Evolutionary conservation across 1,140 invertebrate genomes (phyloP).

Genomic region (Himalopsyche phryganea): DNA sequence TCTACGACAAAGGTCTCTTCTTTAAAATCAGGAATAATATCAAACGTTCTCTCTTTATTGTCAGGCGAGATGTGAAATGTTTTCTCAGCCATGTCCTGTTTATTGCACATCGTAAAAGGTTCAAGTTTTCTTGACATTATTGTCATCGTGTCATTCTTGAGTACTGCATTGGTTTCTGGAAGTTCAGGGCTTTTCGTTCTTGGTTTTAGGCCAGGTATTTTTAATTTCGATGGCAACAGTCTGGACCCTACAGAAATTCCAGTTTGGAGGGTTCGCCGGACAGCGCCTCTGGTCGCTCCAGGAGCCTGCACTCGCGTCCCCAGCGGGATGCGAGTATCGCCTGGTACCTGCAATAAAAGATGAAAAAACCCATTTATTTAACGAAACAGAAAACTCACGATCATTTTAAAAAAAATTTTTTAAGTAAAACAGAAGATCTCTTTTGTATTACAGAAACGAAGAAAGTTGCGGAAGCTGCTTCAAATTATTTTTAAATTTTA

Average conservation of each 20-base stretch:
- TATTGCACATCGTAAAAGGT: conserved; percentile 22
- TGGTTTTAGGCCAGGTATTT: conserved; percentile 21
- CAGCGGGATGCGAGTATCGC: conserved; percentile 41
- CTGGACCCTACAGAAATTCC: conserved; percentile 3
- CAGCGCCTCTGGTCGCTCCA: conserved; percentile 31
- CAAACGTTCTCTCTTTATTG: conserved; percentile 16
- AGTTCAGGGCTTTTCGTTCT: background rate
- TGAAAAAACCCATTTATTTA: no score
- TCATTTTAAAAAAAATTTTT: no score
- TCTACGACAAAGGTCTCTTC: conserved; percentile 11
- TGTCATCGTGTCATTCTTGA: background rate
- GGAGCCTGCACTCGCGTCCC: conserved; percentile 23
- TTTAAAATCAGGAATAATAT: conserved; percentile 14
- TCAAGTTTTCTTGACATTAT: background rate
- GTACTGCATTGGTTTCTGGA: background rate
- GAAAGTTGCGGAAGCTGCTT: no score
- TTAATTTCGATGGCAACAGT: conserved; percentile 14
- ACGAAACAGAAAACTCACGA: no score
- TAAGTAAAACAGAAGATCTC: no score
- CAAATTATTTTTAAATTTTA: no score
- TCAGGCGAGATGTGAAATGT: background rate
- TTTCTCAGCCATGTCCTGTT: conserved; percentile 6
- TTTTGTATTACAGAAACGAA: no score
- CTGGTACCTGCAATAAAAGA: conserved; percentile 38
- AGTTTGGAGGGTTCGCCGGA: conserved; percentile 22